Conservation (phyloP, 2,797 vertebrate genomes). For the Anableps anableps region DNA sequence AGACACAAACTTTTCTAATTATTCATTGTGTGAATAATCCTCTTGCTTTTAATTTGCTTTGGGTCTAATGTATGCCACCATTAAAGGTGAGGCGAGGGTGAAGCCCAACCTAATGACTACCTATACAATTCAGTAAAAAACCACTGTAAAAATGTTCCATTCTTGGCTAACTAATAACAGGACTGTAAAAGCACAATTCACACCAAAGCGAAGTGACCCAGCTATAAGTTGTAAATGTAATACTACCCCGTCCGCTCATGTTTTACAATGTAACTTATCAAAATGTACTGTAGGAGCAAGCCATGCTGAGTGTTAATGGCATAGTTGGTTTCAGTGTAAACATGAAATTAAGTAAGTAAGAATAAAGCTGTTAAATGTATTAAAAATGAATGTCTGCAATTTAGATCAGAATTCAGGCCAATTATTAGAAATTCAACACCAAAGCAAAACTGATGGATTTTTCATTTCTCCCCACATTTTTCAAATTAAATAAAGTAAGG, state of each 20-base stretch:
- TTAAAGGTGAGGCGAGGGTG: constrained; percentile 68
- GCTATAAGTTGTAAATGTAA: constrained; percentile 71
- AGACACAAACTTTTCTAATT: constrained; percentile 84
- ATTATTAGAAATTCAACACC: neutral
- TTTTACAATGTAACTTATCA: constrained; percentile 73
- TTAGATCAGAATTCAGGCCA: constrained; percentile 2
- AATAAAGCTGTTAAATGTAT: constrained; percentile 21
- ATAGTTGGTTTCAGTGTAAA: constrained; percentile 36
- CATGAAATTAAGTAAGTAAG: constrained; percentile 20
- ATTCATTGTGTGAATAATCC: constrained; percentile 81
- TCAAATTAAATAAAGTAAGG: constrained; percentile 15
- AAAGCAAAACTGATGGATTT: neutral
- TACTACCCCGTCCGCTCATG: constrained; percentile 60
- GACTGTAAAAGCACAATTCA: constrained; percentile 77
- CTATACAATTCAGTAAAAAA: constrained; percentile 80
- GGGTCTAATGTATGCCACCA: constrained; percentile 60
- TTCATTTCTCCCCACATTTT: neutral
- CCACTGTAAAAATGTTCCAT: constrained; percentile 74
- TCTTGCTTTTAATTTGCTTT: constrained; percentile 63
- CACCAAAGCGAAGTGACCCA: constrained; percentile 73
- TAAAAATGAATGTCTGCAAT: constrained; percentile 4
- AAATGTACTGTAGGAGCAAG: constrained; percentile 53
- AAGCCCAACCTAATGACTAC: constrained; percentile 76
- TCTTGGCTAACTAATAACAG: constrained; percentile 74
- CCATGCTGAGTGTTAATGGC: constrained; percentile 44